phyloP scores from a whole-genome alignment of 2,797 vertebrate species.

The Pangasius sanitwongsei region DNA sequence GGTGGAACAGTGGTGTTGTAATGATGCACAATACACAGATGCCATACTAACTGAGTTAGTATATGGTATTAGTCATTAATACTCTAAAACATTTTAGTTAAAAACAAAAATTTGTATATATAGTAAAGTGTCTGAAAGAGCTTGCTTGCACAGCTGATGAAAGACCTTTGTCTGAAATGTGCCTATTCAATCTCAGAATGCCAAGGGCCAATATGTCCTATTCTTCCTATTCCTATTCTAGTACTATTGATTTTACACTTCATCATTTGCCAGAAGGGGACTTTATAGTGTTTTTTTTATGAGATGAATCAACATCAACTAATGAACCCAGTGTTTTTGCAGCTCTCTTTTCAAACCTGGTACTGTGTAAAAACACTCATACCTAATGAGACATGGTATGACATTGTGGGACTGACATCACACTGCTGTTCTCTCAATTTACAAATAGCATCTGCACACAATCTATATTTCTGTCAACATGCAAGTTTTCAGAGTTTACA shows the following conservation, averaged over 20 bases:
- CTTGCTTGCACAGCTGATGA: not conserved
- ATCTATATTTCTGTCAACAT: not conserved
- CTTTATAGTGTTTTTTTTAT: not conserved
- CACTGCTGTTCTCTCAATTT: not conserved
- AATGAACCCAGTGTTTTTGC: not conserved
- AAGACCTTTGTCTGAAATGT: not conserved
- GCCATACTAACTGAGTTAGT: not conserved
- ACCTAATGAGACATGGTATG: not conserved
- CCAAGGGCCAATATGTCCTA: not conserved
- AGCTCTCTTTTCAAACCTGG: not conserved
- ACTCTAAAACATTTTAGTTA: not conserved
- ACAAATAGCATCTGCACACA: conserved; percentile 8
- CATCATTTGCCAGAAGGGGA: conserved; percentile 6
- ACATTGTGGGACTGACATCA: not conserved
- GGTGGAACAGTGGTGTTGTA: not conserved
- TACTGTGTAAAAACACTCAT: not conserved
- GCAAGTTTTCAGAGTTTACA: not conserved
- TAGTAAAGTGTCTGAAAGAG: not conserved
- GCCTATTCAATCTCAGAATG: not conserved
- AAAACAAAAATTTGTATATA: not conserved
- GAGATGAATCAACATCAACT: not conserved
- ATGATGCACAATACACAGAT: not conserved
- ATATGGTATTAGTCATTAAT: not conserved
- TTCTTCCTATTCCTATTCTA: not conserved
- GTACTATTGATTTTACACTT: conserved; percentile 2